phyloP scores from a whole-genome alignment of 1,140 invertebrate species.

The Drosophila nigrodunni region DNA sequence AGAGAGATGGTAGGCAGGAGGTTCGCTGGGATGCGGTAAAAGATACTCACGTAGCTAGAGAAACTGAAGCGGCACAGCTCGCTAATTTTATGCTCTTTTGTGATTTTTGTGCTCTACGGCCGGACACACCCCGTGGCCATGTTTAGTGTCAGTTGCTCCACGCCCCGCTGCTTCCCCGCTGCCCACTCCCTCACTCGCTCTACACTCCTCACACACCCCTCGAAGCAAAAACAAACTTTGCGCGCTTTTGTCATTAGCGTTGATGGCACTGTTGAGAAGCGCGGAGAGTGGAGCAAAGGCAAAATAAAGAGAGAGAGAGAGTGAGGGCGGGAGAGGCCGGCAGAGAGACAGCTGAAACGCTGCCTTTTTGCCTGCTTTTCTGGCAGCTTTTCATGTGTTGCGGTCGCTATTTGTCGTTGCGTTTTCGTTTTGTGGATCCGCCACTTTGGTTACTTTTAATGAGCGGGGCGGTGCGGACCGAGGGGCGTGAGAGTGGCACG shows the following conservation, averaged over 20 bases:
- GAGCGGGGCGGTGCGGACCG: constrained; percentile 63
- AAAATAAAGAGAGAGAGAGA: no score
- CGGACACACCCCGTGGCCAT: constrained; percentile 76
- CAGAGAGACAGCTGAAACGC: constrained; percentile 43
- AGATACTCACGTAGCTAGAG: constrained; percentile 7
- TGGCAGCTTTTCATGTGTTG: constrained; percentile 68
- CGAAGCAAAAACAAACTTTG: constrained; percentile 75
- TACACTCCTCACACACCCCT: no score
- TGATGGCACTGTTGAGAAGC: constrained; percentile 63
- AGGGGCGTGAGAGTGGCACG: constrained; percentile 7
- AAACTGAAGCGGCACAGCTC: constrained; percentile 50
- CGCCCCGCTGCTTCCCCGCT: constrained; percentile 36
- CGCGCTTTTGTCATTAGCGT: constrained; percentile 81
- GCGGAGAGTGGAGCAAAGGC: no score
- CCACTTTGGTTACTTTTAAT: constrained; percentile 80
- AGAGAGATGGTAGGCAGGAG: no score
- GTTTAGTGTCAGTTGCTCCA: constrained; percentile 66
- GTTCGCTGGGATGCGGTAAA: constrained; percentile 16
- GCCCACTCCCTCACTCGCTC: no score
- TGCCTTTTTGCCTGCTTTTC: constrained; percentile 75
- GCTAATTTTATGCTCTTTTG: constrained; percentile 82
- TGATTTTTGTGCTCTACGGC: constrained; percentile 69
- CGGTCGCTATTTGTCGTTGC: constrained; percentile 61
- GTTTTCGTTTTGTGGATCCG: constrained; percentile 70
- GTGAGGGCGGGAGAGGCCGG: not conserved